phyloP scores from a whole-genome alignment of 2,888 invertebrate species.

The Metalampra italica region DNA sequence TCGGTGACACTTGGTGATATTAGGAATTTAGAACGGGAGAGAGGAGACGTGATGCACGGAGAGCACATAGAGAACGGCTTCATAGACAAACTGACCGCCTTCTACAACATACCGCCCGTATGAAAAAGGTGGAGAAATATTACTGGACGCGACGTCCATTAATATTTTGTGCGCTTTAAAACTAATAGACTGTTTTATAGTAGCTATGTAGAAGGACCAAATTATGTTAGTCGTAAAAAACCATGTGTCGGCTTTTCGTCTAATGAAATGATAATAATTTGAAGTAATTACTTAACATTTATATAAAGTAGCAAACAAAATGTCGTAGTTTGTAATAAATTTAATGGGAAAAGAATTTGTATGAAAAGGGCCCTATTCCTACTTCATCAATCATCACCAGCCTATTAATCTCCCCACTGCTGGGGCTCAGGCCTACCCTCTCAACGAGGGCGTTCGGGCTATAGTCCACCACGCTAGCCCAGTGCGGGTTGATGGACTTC shows the following conservation, averaged over 20 bases:
- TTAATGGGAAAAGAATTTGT: too few species aligned
- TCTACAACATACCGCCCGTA: conserved; percentile 61
- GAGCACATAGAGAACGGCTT: conserved; percentile 54
- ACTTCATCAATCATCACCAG: too few species aligned
- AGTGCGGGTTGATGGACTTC: too few species aligned
- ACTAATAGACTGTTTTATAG: background rate
- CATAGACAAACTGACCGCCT: conserved; percentile 53
- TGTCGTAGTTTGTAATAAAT: too few species aligned
- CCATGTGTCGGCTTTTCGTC: background rate
- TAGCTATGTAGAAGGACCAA: background rate
- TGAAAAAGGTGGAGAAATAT: conserved; percentile 20
- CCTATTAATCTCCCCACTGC: too few species aligned
- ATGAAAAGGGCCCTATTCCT: too few species aligned
- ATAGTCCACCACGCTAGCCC: too few species aligned
- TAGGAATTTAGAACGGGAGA: conserved; percentile 43
- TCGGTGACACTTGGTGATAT: conserved; percentile 38
- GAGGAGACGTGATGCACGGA: conserved; percentile 31
- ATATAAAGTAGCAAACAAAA: too few species aligned
- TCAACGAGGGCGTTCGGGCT: too few species aligned
- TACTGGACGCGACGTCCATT: conserved; percentile 1
- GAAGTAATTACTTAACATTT: too few species aligned
- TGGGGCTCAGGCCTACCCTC: too few species aligned
- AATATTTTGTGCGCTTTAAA: background rate
- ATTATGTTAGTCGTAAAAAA: background rate
- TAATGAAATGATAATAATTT: background rate